Base-by-base conservation (phyloP, 2,888 invertebrate genomes). In the Zeuzera pyrina region DNA sequence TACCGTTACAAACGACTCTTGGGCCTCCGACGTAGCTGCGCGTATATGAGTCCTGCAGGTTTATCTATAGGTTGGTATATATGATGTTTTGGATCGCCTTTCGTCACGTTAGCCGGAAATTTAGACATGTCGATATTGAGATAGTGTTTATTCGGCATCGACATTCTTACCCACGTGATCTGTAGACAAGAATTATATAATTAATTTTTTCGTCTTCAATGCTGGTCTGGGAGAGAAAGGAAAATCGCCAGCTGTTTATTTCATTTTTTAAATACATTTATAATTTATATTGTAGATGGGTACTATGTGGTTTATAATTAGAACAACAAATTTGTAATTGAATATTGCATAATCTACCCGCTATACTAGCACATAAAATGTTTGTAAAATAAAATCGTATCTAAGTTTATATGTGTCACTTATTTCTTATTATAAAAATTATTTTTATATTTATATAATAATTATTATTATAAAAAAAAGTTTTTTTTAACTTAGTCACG, bases 81-180 rank as follows among this genome's bases (percentile, higher is more conserved):
- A 48, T 90, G 89, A 44, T 88, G 86, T 1, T 68, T 57, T 29
- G 90, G 89, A 13, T 88, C 87, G 0, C 87, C 86, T 12, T 87
- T 87, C 8, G 87, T 86, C 10, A 90, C 79, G 29, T 86, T 78
- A 1, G 83, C 79, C 13, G 90, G 88, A 68, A 93, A 92, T 49
- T 89, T 90, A 4, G 89, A 87, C 51, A 91, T 86, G 57, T 93
- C 92, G 25, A 92, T 87, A 45, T 87, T 88, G 48, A 90, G 87
- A 59, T 93, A 93, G 58, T 93, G 93, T 50, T 91, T 92, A 67
- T 93, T 93, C 1, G 93, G 93, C 89, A 93, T 89, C 37, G 86
- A 85, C 88, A 92, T 91, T 45, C 88, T 88, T 30, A 92, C 89
- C 57, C 87, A 87, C 3, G 81, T 76, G 27, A 92, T 87, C 88